These are phyloP conservation scores for Zaprionus bogoriensis DNA, from an alignment of 2,888 invertebrate species.

Conservation along the genomic window DNA sequence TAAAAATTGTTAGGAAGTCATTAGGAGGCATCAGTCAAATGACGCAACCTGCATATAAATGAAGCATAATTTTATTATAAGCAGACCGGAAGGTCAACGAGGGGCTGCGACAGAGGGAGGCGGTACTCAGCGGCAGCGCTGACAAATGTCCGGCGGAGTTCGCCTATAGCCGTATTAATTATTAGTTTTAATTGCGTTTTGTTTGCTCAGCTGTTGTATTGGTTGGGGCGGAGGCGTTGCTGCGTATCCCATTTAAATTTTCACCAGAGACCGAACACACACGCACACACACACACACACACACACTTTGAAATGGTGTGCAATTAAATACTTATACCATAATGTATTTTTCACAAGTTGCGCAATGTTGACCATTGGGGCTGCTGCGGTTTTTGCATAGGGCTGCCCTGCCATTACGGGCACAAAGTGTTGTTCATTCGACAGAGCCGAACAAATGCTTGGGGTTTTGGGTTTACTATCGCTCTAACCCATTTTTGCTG, in stretches of 20 bases:
- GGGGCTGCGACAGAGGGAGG: not conserved
- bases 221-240: not conserved
- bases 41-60: conserved; percentile 78
- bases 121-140: conserved; percentile 1
- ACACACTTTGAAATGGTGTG: conserved; percentile 49
- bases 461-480: too few species aligned
- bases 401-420: conserved; percentile 49
- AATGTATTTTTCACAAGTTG: conserved; percentile 78
- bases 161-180: conserved; percentile 63
- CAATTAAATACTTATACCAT: conserved; percentile 76
- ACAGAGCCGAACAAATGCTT: conserved; percentile 22
- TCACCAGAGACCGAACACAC: not conserved
- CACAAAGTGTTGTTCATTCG: conserved; percentile 60
- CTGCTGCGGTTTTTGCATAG: conserved; percentile 36
- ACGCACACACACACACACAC: conserved; percentile 6
- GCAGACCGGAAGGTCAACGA: conserved; percentile 47
- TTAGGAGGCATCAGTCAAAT: conserved; percentile 80
- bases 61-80: conserved; percentile 77
- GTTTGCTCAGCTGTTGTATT: conserved; percentile 41
- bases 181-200: conserved; percentile 74
- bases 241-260: conserved; percentile 20
- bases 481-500: too few species aligned
- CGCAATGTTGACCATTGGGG: conserved; percentile 76
- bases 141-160: conserved; percentile 15
- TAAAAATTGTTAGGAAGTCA: conserved; percentile 80